Evolutionary conservation across 2,113 vertebrate species (phyloP), one percentile per base, ranked within the genome.

Genomic region (Phrynocephalus versicolor): DNA sequence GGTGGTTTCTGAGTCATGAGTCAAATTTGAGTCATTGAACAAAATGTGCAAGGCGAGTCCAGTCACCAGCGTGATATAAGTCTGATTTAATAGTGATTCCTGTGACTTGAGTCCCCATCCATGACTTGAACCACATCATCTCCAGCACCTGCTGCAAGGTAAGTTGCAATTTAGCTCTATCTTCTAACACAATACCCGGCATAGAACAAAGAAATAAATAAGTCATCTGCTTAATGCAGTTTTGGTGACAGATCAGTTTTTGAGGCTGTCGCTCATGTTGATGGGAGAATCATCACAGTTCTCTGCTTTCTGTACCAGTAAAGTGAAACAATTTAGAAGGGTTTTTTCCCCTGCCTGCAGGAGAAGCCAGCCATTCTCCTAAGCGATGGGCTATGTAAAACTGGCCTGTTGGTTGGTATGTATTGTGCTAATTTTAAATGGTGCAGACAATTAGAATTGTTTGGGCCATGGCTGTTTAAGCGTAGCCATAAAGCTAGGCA

Each of bases 401-500:
- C 82, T 41, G 37, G 64, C 25, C 64, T 27, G 30, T 67, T 30
- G 3, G 64, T 67, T 12, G 0, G 23, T 77, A 89, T 91, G 89
- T 71, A 1, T 75, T 89, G 78, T 78, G 70, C 58, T 79, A 1
- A 89, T 90, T 88, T 91, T 25, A 91, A 92, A 88, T 91, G 77
- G 84, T 18, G 1, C 82, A 87, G 88, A 90, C 90, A 88, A 83
- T 0, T 80, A 87, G 84, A 91, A n/a, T 89, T 77, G 12, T 87
- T 45, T 57, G 83, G 88, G 3, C 79, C 84, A 83, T 81, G 89
- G 88, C 89, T 89, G 87, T 76, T 19, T 71, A 60, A 62, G 37
- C 51, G 19, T 90, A 89, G 91, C 90, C 90, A 93, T 94, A 88
- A 91, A 93, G 90, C 94, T 94, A 92, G 93, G 91, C 92, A 57